Evolutionary conservation across 2,888 invertebrate genomes (phyloP), one percentile per base, ranked within the genome.

Genomic region (Neuroscelio doddi): DNA sequence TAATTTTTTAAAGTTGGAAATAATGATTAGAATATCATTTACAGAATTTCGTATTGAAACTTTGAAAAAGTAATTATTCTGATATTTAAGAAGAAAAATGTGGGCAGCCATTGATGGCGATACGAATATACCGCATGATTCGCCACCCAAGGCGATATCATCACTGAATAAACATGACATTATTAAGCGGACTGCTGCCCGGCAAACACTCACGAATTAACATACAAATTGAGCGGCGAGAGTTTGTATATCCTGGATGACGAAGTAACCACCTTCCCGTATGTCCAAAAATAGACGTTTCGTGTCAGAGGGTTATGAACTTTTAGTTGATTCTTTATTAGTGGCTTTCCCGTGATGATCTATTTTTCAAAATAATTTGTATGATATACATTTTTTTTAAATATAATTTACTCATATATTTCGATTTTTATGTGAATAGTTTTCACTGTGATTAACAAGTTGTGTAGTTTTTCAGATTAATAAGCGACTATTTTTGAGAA

Each of bases 81-180:
- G 58, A 49, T 50, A 45, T 53, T 62, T 45, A 45, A 61, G 61
- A 24, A 47, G 34, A 63, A 66, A 57, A 62, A 57, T 12, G 49
- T 29, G 57, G 55, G 65, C 63, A 63, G 59, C 57, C 59, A 64
- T 61, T 55, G 68, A 68, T 50, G 52, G 71, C 70, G 68, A 77
- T 71, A 74, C 72, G 72, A 74, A 71, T 70, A 74, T 70, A 73
- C 69, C 74, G 72, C 72, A 69, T 67, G 74, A 73, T 73, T 72
- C 69, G 71, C 68, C 68, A 73, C 78, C 71, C 77, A 69, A 75
- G 71, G 80, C 81, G 79, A 82, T 82, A 82, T 82, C 78, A 81
- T 82, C 81, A 78, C 82, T 83, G 83, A 83, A 83, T 83, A 83
- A 83, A 82, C 83, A 83, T 83, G 82, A 82, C 82, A 83, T 83